Base-by-base conservation (phyloP, 92 coral and sea anemone species). In the Chrysogorgia sp. region DNA sequence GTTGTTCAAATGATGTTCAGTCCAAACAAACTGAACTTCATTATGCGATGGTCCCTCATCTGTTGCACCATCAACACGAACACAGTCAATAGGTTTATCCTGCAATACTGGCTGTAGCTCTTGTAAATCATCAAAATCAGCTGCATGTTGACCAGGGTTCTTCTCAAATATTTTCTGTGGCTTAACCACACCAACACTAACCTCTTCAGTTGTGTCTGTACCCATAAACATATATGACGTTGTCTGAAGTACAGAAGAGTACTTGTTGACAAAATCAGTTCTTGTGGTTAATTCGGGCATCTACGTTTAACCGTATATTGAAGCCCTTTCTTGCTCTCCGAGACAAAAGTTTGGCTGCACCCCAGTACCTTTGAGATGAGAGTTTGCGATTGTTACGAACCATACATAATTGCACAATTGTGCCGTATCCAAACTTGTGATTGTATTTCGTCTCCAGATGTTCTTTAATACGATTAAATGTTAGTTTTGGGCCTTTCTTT, bases 1-100 rank as follows among this genome's bases (percentile, higher is more conserved):
- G 17, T 63, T 34, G 30, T 23, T 74, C 2, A 74, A 23, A 58
- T 82, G 86, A 12, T 68, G 52, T 60, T 82, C 86, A 3, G 82
- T 74, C 86, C 81, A 82, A 15, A 62, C 40, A 31, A 82, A 82
- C 41, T 82, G 82, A 3, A 75, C 82, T 65, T 82, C 86, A 20
- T 20, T 25, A 19, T 74, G 82, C 1, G 65, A 31, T 2, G 76
- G 82, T 6, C 86, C 76, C 37, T 74, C 81, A 31, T 82, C 82
- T 12, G 69, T 48, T 17, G 69, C 86, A 40, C 82, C 86, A 43
- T 82, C 82, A 2, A 82, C 86, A 15, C 76, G 43, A 23, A 74
- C 30, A 20, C 82, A 82, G 21, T 82, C 86, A 14, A 71, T 50
- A 6, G 52, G 59, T 47, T 71, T 82, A 21, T 34, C 22, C 33